A percentile compares a stretch with the other conserved stretches of the same genome.
Conservation (phyloP, 2,113 vertebrate genomes). For the Neotragus pygmaeus region DNA sequence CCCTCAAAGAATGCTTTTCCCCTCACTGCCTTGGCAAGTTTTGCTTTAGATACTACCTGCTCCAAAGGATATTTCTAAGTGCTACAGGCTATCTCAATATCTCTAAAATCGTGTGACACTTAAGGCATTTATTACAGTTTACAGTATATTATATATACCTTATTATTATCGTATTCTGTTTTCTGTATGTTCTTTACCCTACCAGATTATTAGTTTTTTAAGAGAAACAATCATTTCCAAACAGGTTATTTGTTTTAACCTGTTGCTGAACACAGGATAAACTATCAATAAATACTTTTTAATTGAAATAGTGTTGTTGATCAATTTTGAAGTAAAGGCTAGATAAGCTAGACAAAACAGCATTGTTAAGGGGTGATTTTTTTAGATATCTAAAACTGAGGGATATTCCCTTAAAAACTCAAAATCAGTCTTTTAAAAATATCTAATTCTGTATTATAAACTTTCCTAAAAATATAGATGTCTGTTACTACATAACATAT, state of each 20-base stretch:
- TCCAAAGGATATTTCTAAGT: background rate
- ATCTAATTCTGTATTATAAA: background rate
- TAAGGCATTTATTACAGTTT: background rate
- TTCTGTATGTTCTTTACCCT: background rate
- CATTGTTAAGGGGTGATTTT: background rate
- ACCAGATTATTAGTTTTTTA: background rate
- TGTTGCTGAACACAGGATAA: background rate
- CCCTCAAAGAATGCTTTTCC: background rate
- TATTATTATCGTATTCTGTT: background rate
- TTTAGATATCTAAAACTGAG: conserved; percentile 14
- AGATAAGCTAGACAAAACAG: conserved; percentile 13
- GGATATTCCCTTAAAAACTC: background rate
- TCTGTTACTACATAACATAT: background rate
- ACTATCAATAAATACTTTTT: background rate
- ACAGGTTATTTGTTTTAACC: background rate
- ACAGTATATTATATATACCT: background rate
- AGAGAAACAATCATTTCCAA: background rate
- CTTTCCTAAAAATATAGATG: background rate
- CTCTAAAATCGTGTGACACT: background rate
- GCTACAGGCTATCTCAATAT: background rate
- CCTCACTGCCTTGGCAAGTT: background rate
- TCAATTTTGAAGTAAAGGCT: background rate
- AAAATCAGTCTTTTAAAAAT: background rate
- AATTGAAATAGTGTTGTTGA: background rate
- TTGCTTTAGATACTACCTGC: background rate